These are phyloP conservation scores for Chelidonichthys spinosus DNA, from an alignment of 2,797 vertebrate genomes.

Conservation along the genomic window DNA sequence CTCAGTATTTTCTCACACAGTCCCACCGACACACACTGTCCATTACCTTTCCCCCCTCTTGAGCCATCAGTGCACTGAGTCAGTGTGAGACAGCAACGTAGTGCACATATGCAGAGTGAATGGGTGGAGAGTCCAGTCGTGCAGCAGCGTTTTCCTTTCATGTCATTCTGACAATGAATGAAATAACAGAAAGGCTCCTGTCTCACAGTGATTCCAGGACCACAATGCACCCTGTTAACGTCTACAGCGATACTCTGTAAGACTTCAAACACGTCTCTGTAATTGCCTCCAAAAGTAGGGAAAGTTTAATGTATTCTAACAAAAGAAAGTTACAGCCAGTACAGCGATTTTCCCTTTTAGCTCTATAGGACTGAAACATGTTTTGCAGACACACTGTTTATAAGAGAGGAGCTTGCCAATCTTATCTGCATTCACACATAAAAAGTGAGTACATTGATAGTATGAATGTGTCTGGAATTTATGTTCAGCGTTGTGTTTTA, in stretches of 20 bases:
- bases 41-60: constrained; percentile 6
- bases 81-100: not conserved
- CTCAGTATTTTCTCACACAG: not conserved
- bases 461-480: not conserved
- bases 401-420: not conserved
- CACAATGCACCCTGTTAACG: too few species aligned
- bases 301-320: not conserved
- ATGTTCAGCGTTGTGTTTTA: not conserved
- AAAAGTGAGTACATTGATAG: not conserved
- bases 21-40: not conserved
- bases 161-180: constrained; percentile 9
- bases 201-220: not conserved
- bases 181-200: constrained; percentile 15
- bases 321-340: not conserved
- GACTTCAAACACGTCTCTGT: not conserved
- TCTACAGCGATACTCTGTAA: not conserved
- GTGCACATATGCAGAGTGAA: not conserved
- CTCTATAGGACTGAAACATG: not conserved
- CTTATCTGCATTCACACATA: not conserved
- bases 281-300: not conserved
- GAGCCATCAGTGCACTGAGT: not conserved
- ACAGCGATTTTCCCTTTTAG: not conserved
- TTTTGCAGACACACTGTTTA: not conserved
- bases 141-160: constrained; percentile 25
- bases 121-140: constrained; percentile 4